Evolutionary conservation across 2,113 vertebrate genomes (phyloP), one percentile per base, ranked within the genome.

Genomic region (Lampris megalopsis): DNA sequence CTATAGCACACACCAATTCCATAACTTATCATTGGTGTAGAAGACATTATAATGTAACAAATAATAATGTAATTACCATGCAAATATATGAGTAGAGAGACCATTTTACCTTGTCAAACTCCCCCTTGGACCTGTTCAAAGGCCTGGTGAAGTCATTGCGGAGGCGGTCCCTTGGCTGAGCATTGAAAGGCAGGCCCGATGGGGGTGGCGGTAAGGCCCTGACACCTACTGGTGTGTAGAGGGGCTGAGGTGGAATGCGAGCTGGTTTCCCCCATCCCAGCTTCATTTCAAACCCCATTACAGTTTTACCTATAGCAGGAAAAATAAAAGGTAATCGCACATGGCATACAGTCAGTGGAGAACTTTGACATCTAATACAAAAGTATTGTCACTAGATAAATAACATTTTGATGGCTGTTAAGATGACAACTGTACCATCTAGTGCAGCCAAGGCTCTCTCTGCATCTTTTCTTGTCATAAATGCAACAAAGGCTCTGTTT

Each of bases 241-340:
- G 93, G 10, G 95, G 95, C 87, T 95, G 93, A 35, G 95, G 88
- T 2, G 90, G 93, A 72, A 95, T 95, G 6, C 94, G 93, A 70
- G 95, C 94, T 3, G 95, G 94, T 85, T 94, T 95, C 3, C 95
- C 95, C 95, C 95, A 95, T 37, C 94, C 95, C 63, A 95, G 85
- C 88, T 94, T 95, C 94, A 95, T 95, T 81, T 95, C 94, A 86
- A 94, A 95, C 4, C 95, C 94, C 95, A 95, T 95, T 10, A 95
- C 87, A 4, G 90, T 90, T 92, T 95, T 95, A 63, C 95, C 95
- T 95, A 63, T 8, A 78, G 52, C 9, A 40, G 5, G 71, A 60
- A 74, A 81, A 45, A 56, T 0, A 38, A 67, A 37, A 24, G 24
- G 24, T 6, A 24, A 70, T 48, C 36, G 68, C 35, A 57, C 41